These are phyloP conservation scores for Acanthosepion esculentum DNA, from an alignment of 2,888 invertebrate genomes.

Conservation along the genomic window DNA sequence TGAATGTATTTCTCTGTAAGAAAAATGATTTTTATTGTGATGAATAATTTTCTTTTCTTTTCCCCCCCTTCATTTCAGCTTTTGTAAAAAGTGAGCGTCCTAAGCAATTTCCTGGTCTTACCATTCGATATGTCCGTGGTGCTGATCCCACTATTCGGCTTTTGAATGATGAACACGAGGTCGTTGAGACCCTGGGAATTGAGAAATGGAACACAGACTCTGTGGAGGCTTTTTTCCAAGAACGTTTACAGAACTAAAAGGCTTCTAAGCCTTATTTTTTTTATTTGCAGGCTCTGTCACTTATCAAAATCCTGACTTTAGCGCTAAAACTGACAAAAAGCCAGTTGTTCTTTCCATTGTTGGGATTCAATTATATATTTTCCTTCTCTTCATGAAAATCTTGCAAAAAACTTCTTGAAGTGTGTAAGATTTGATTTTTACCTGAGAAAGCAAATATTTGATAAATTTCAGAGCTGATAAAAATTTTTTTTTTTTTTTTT, in stretches of 20 bases:
- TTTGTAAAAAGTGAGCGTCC: constrained; percentile 96
- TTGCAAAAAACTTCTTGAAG: not conserved
- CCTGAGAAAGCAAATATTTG: not conserved
- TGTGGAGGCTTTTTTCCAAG: constrained; percentile 94
- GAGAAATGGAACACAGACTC: constrained; percentile 99
- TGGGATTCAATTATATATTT: not conserved
- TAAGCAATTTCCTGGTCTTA: constrained; percentile 90
- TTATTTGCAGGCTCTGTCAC: not conserved
- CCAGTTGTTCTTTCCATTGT: not conserved
- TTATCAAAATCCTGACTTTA: not conserved
- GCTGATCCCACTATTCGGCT: constrained; percentile 95
- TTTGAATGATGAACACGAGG: constrained; percentile 84
- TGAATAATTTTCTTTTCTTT: constrained; percentile 3
- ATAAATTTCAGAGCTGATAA: not conserved
- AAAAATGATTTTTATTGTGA: not conserved
- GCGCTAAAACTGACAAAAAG: not conserved
- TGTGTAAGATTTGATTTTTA: constrained; percentile 34
- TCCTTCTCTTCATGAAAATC: constrained; percentile 34
- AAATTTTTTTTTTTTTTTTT: not conserved
- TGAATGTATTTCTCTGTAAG: no score
- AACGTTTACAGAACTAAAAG: constrained; percentile 80
- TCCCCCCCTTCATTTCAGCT: constrained; percentile 78
- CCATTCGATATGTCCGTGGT: constrained; percentile 93
- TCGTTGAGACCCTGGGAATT: constrained; percentile 91
- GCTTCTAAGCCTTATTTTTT: not conserved